Conservation (phyloP, 2,113 vertebrate genomes). For the Capreolus pygargus region DNA sequence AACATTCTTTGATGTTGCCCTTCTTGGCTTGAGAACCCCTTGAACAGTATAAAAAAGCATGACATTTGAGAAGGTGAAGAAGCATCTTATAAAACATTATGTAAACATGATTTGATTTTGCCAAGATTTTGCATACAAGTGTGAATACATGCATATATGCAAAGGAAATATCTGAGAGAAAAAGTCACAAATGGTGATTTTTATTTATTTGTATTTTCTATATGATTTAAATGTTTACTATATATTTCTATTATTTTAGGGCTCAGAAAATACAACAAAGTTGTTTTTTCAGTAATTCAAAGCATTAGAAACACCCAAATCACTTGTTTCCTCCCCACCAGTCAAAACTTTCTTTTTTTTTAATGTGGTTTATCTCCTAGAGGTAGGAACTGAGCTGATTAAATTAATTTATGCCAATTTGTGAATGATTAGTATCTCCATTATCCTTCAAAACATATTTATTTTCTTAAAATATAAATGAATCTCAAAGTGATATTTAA, state of each 20-base stretch:
- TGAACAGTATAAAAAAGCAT: not conserved
- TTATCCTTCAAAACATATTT: conserved; percentile 41
- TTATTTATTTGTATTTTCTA: not conserved
- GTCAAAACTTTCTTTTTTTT: not conserved
- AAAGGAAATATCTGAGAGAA: not conserved
- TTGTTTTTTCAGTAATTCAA: not conserved
- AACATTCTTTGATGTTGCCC: not conserved
- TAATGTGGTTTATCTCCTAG: not conserved
- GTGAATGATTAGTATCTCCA: conserved; percentile 4
- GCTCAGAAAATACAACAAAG: not conserved
- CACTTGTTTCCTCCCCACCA: not conserved
- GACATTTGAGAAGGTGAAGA: not conserved
- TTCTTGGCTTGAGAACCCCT: not conserved
- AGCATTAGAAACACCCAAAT: not conserved
- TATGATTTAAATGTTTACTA: not conserved
- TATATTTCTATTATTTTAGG: not conserved
- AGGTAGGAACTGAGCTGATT: not conserved
- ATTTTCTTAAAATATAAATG: conserved; percentile 9
- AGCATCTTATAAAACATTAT: not conserved
- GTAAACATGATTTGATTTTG: not conserved
- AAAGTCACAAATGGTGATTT: not conserved
- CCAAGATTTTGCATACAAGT: not conserved
- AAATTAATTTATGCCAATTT: conserved; percentile 43
- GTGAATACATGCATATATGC: not conserved
- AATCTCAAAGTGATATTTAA: not conserved